These are phyloP conservation scores for Aphodius sticticus DNA, from an alignment of 2,888 invertebrate genomes.

Conservation along the genomic window DNA sequence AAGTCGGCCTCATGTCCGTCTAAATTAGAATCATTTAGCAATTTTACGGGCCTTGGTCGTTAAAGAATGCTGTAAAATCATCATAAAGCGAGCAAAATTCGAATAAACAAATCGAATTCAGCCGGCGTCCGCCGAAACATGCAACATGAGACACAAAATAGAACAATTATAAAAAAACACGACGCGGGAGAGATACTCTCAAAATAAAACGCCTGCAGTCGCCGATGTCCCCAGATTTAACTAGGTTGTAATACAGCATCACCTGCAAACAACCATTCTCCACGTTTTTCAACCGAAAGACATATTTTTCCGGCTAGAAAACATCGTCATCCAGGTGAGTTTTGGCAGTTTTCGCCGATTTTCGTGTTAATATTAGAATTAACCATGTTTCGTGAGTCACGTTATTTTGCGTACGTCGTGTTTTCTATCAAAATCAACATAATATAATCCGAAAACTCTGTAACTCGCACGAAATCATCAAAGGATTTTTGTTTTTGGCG, in stretches of 20 bases:
- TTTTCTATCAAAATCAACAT: slow-evolving; percentile 12
- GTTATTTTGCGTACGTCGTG: neutral
- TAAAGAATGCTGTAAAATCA: neutral
- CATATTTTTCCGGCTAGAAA: neutral
- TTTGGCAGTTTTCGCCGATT: slow-evolving; percentile 32
- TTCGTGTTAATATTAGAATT: neutral
- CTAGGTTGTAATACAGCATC: slow-evolving; percentile 47
- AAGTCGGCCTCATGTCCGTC: neutral
- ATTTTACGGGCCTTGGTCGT: neutral
- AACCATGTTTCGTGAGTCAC: slow-evolving; percentile 25
- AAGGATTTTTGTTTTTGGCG: neutral
- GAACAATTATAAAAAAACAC: slow-evolving; percentile 51
- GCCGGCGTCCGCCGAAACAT: slow-evolving; percentile 17
- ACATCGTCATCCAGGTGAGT: neutral
- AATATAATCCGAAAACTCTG: neutral
- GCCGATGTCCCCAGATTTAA: slow-evolving; percentile 59
- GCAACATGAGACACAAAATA: slow-evolving; percentile 40
- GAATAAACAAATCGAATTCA: slow-evolving; percentile 9
- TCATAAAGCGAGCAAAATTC: neutral
- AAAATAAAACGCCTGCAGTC: slow-evolving; percentile 61
- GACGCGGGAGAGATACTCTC: slow-evolving; percentile 61
- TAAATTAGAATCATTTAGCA: neutral
- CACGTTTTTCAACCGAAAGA: neutral
- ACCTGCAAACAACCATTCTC: slow-evolving; percentile 52
- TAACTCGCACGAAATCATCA: neutral